Conservation (phyloP, 2,113 vertebrate genomes). For the Cyphomyrus discorhynchus region DNA sequence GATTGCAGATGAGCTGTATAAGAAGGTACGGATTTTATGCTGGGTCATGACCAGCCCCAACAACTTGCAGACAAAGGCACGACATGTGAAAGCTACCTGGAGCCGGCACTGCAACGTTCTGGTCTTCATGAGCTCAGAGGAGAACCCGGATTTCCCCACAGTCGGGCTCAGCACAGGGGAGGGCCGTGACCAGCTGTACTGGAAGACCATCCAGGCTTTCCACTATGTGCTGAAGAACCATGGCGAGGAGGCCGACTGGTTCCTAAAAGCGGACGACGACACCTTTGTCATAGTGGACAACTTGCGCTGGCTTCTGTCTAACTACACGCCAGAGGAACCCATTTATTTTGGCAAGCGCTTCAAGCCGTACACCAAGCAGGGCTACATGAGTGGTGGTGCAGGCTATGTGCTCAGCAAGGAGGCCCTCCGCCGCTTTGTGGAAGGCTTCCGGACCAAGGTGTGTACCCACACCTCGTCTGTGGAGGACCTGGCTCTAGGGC, state of each 20-base stretch:
- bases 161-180: slow-evolving; percentile 61
- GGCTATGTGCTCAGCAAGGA: slow-evolving; percentile 67
- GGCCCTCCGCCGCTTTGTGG: slow-evolving; percentile 53
- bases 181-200: slow-evolving; percentile 65
- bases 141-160: slow-evolving; percentile 50
- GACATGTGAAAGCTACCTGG: slow-evolving; percentile 61
- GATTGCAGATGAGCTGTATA: slow-evolving; percentile 54
- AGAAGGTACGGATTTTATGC: slow-evolving; percentile 63
- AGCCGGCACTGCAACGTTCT: slow-evolving; percentile 58
- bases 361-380: slow-evolving; percentile 62
- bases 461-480: slow-evolving; percentile 57
- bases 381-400: slow-evolving; percentile 71
- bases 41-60: slow-evolving; percentile 64
- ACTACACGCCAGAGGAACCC: slow-evolving; percentile 50
- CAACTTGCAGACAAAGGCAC: slow-evolving; percentile 56
- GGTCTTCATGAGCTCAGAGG: slow-evolving; percentile 64
- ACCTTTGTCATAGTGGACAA: slow-evolving; percentile 64
- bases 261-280: slow-evolving; percentile 69
- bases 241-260: slow-evolving; percentile 59
- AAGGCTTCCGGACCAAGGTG: slow-evolving; percentile 50
- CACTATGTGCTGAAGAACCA: slow-evolving; percentile 64
- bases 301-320: slow-evolving; percentile 61
- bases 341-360: slow-evolving; percentile 68
- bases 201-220: slow-evolving; percentile 66
- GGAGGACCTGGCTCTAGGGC: slow-evolving; percentile 66